Conservation (phyloP, 2,113 vertebrate genomes). For the Sterna hirundo region DNA sequence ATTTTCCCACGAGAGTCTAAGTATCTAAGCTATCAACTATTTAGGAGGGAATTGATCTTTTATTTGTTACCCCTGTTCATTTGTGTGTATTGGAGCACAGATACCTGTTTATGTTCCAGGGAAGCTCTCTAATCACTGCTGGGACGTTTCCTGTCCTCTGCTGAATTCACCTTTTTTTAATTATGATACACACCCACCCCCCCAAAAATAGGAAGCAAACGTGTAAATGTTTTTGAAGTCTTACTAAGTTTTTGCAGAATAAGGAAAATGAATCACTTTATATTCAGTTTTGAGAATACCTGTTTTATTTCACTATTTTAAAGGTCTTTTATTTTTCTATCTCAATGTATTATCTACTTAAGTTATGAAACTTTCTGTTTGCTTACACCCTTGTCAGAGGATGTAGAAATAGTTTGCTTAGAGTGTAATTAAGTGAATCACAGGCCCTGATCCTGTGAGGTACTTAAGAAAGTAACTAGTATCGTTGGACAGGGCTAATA, state of each 20-base stretch:
- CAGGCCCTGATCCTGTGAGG: not conserved
- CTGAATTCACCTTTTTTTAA: not conserved
- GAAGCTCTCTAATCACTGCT: not conserved
- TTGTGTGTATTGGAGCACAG: not conserved
- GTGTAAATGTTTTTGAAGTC: not conserved
- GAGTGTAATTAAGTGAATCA: conserved; percentile 48
- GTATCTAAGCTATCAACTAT: not conserved
- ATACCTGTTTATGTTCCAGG: not conserved
- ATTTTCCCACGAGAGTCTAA: not conserved
- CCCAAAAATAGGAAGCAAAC: not conserved
- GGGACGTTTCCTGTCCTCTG: not conserved
- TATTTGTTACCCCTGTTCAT: not conserved
- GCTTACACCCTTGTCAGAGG: not conserved
- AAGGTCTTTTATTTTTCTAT: not conserved
- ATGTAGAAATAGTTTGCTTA: conserved; percentile 34
- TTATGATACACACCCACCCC: fast-evolving
- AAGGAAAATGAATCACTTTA: not conserved
- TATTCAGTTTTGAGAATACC: not conserved
- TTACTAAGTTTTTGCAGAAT: not conserved
- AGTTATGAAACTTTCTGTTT: not conserved
- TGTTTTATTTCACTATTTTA: not conserved
- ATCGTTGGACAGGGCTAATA: not conserved
- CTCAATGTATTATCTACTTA: not conserved
- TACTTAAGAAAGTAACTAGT: not conserved
- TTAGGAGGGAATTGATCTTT: not conserved